A percentile compares a stretch with the other conserved stretches of the same genome.
Evolutionary conservation across 2,113 vertebrate species (phyloP).

Genomic region (Nipponia nippon): DNA sequence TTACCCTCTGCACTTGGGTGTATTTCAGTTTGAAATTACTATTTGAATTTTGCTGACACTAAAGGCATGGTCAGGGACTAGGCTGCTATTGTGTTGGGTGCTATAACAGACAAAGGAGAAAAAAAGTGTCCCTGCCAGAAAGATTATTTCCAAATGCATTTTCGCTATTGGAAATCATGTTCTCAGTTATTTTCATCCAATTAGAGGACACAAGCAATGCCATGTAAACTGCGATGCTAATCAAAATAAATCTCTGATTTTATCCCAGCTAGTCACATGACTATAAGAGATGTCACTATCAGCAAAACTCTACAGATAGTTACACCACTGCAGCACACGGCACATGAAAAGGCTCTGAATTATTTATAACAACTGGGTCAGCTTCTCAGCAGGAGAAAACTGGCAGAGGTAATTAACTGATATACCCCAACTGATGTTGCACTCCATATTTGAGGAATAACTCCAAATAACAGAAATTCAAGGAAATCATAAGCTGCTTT

Average conservation of each 20-base stretch:
- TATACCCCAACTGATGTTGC: not conserved
- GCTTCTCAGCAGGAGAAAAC: not conserved
- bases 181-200: constrained; percentile 8
- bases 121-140: not conserved
- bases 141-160: not conserved
- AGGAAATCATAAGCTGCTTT: not conserved
- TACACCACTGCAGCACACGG: not conserved
- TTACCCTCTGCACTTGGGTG: not conserved
- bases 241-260: constrained; percentile 14
- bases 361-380: constrained; percentile 40
- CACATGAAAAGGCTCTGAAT: constrained; percentile 26
- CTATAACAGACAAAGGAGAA: not conserved
- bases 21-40: not conserved
- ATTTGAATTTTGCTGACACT: not conserved
- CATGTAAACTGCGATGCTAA: not conserved
- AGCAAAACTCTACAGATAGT: constrained; percentile 1
- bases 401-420: constrained; percentile 29
- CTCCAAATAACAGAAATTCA: not conserved
- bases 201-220: not conserved
- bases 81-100: not conserved
- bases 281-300: not conserved
- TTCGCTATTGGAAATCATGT: not conserved
- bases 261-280: not conserved
- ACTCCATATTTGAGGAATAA: not conserved
- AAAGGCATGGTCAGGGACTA: not conserved